phyloP scores from a whole-genome alignment of 2,888 invertebrate species.

The Halocaridina rubra region DNA sequence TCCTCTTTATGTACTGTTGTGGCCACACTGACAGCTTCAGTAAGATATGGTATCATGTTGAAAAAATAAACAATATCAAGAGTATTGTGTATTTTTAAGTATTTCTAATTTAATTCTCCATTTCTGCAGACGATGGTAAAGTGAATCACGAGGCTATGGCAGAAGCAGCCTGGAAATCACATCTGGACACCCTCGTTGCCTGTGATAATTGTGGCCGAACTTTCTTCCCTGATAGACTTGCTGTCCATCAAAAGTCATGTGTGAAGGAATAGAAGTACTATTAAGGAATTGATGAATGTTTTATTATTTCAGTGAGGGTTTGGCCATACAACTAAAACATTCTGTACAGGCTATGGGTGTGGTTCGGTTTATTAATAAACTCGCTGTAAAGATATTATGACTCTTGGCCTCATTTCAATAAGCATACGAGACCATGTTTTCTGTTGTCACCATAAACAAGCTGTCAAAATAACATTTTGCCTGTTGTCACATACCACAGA shows the following conservation, averaged over 20 bases:
- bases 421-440: too few species aligned
- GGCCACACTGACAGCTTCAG: neutral
- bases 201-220: constrained; percentile 72
- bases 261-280: too few species aligned
- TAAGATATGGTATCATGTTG: neutral
- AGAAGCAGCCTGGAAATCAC: constrained; percentile 69
- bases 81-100: neutral
- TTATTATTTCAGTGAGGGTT: too few species aligned
- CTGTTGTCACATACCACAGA: too few species aligned
- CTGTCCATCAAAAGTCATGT: constrained; percentile 71
- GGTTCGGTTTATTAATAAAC: too few species aligned
- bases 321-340: too few species aligned
- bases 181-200: constrained; percentile 69
- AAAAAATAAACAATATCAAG: neutral
- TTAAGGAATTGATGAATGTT: too few species aligned
- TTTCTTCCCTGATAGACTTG: constrained; percentile 71
- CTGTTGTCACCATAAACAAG: too few species aligned
- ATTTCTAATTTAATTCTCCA: neutral
- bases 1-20: neutral
- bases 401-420: too few species aligned
- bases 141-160: constrained; percentile 67
- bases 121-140: constrained; percentile 63
- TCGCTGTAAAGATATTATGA: too few species aligned
- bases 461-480: too few species aligned
- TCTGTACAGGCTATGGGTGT: too few species aligned